Evolutionary conservation across 2,888 invertebrate genomes (phyloP).

Genomic region (Heterodera filipjevi): DNA sequence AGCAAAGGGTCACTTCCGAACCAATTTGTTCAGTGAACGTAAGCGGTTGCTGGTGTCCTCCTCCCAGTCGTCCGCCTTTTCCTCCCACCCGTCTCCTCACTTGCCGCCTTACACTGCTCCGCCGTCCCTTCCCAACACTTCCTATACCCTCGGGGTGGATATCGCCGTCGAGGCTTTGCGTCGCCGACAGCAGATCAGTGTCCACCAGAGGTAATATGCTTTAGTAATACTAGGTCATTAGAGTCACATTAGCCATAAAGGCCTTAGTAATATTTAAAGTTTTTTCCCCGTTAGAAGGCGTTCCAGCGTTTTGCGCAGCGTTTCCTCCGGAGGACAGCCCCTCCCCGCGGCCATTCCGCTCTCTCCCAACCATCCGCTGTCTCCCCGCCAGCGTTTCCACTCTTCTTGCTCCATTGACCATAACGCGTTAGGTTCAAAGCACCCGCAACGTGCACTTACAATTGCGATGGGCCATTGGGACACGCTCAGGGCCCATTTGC

Average conservation of each 20-base stretch:
- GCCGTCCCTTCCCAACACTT: background rate
- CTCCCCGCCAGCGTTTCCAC: slow-evolving; percentile 21
- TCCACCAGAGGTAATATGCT: background rate
- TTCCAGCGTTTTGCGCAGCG: slow-evolving; percentile 12
- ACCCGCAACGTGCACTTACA: slow-evolving; percentile 18
- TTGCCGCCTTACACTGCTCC: slow-evolving; percentile 17
- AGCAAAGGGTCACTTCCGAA: background rate
- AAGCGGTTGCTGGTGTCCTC: slow-evolving; percentile 25
- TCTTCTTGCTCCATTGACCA: slow-evolving; percentile 22
- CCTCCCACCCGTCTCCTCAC: background rate
- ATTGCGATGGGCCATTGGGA: slow-evolving; percentile 29
- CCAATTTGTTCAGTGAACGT: slow-evolving; percentile 35
- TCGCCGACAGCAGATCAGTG: slow-evolving; percentile 15
- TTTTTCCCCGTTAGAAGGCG: background rate
- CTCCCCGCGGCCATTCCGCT: slow-evolving; percentile 26
- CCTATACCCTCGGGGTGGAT: slow-evolving; percentile 20
- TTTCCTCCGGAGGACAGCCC: slow-evolving; percentile 20
- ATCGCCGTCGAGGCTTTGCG: slow-evolving; percentile 28
- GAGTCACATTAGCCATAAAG: too few species aligned
- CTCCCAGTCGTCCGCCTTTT: background rate
- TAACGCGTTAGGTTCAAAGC: background rate
- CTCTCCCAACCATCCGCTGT: slow-evolving; percentile 8
- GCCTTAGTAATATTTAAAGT: too few species aligned
- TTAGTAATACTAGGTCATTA: too few species aligned
- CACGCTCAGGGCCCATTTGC: slow-evolving; percentile 20